phyloP scores from a whole-genome alignment of 2,797 vertebrate genomes.

The Naso thynnoides region DNA sequence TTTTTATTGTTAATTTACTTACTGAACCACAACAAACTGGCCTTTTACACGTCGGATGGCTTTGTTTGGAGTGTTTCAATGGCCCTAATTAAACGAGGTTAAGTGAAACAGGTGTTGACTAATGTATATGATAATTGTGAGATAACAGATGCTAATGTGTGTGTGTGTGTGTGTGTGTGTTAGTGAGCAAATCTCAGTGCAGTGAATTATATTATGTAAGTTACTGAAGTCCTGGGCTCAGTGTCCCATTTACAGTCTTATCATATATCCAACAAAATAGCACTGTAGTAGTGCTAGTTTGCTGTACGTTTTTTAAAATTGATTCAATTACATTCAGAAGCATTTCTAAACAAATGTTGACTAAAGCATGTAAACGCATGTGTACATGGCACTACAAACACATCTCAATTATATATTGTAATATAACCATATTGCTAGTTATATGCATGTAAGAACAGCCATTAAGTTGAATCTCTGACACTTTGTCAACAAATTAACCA shows the following conservation, averaged over 20 bases:
- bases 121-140: constrained; percentile 88
- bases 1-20: constrained; percentile 56
- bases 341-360: not conserved
- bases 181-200: not conserved
- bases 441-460: constrained; percentile 2
- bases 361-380: constrained; percentile 5
- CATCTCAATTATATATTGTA: not conserved
- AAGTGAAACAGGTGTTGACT: constrained; percentile 87
- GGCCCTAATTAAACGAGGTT: constrained; percentile 82
- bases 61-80: constrained; percentile 75
- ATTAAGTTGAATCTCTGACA: constrained; percentile 3
- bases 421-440: not conserved
- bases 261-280: not conserved
- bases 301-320: not conserved
- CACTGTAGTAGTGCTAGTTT: constrained; percentile 2
- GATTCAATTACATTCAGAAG: not conserved
- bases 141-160: constrained; percentile 85
- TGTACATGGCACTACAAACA: not conserved
- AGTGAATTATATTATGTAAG: not conserved
- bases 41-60: constrained; percentile 56
- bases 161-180: constrained; percentile 41
- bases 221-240: not conserved
- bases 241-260: not conserved
- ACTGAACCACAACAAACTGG: constrained; percentile 65
- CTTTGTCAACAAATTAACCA: not conserved